phyloP scores from a whole-genome alignment of 2,113 vertebrate species.

The Heptranchias perlo region DNA sequence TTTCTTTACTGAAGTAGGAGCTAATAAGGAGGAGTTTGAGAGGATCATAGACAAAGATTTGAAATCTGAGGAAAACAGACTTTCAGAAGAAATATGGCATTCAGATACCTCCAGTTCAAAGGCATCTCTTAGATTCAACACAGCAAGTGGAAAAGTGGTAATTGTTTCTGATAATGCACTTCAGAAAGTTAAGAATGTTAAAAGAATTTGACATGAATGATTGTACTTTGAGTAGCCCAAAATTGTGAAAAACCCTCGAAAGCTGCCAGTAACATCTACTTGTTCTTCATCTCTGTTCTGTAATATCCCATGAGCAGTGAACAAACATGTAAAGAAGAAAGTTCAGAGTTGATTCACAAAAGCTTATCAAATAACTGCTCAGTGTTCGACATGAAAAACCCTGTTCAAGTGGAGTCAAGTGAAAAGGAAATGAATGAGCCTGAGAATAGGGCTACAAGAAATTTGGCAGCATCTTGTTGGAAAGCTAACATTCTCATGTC shows the following conservation, averaged over 20 bases:
- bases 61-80: constrained; percentile 2
- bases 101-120: background rate
- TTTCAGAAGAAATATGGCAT: constrained; percentile 33
- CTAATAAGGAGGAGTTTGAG: background rate
- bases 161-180: constrained; percentile 56
- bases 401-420: background rate
- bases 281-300: too few species aligned
- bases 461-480: background rate
- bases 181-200: constrained; percentile 61
- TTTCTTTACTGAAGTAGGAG: constrained; percentile 68
- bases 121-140: constrained; percentile 62
- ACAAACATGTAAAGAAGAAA: background rate
- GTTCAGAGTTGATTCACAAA: background rate
- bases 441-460: background rate
- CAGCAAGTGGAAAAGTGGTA: constrained; percentile 66
- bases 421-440: background rate
- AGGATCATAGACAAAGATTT: background rate
- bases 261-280: too few species aligned
- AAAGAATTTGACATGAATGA: constrained; percentile 49
- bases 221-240: background rate
- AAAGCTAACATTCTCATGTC: background rate
- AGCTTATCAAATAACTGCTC: background rate
- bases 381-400: background rate
- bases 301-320: background rate
- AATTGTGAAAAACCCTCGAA: too few species aligned